Base-by-base conservation (phyloP, 2,888 invertebrate species). In the Melinaea menophilus region DNA sequence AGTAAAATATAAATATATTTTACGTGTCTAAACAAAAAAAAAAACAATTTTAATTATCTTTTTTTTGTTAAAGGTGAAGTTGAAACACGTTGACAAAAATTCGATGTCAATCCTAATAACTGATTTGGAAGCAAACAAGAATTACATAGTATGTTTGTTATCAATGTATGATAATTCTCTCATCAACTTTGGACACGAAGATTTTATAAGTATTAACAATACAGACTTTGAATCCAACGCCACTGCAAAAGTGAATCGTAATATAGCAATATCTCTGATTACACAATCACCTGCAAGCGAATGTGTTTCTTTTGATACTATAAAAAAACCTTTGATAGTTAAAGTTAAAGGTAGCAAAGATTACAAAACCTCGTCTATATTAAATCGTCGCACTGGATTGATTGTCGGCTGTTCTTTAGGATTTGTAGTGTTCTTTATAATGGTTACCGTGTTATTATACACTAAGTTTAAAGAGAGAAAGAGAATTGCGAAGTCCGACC, bases 381-480 rank as follows among this genome's bases (percentile, higher is more conserved):
- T 90, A 47, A 86, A 88, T 70, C 81, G 90, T 61, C 82, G 90
- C 64, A 81, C 90, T 80, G 90, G 90, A 56, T 75, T 90, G 67
- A 90, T 90, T 68, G 89, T 90, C 34, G 90, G 90, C 48, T 90
- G 90, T 75, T 81, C 82, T 61, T 78, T 90, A 76, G 90, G 90
- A 61, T 84, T 82, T 70, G 78, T 90, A 70, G 90, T 90, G 54
- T 90, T 90, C 73, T 88, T 90, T 73, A 75, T 90, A 34, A 88
- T 90, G 90, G 88, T 90, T 9, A 79, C 90, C 9, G 77, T 90
- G 75, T 73, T 90, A 66, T 73, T 85, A 59, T 90, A 90, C 67
- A 90, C 90, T 63, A 90, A 90, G 78, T 84, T 90, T 55, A 90
- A 88, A 75, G 90, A 90, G 74, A 79, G 90, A 64, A 88, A 88